Percentiles rank a stretch among this genome's conserved stretches.
These are phyloP conservation scores for Syngnathus typhle DNA, from an alignment of 2,113 vertebrate species.

Conservation along the genomic window DNA sequence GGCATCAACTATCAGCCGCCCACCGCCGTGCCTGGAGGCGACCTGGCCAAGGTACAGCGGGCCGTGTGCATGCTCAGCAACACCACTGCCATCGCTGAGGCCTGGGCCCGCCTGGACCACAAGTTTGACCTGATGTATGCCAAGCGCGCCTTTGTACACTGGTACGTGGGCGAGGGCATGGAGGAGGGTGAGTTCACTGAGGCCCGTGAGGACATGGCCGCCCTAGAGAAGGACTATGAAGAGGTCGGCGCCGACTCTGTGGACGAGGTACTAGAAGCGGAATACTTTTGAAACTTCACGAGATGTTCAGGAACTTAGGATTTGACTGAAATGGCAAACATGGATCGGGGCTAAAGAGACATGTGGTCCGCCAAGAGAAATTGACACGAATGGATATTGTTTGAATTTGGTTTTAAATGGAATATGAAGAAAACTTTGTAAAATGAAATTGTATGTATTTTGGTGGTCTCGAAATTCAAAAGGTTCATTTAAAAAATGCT, in stretches of 20 bases:
- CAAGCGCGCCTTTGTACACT: slow-evolving; percentile 78
- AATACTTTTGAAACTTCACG: neutral
- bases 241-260: slow-evolving; percentile 78
- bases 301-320: neutral
- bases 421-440: neutral
- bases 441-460: no score
- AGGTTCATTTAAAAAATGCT: no score
- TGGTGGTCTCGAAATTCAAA: no score
- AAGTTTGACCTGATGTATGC: slow-evolving; percentile 80
- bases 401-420: neutral
- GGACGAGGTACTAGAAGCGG: neutral
- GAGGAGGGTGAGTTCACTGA: slow-evolving; percentile 81
- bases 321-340: neutral
- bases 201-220: slow-evolving; percentile 78
- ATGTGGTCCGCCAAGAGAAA: neutral
- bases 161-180: slow-evolving; percentile 81
- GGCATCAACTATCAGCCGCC: slow-evolving; percentile 70
- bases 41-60: slow-evolving; percentile 78
- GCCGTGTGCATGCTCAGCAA: slow-evolving; percentile 79
- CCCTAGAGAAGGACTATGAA: slow-evolving; percentile 81
- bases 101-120: slow-evolving; percentile 79
- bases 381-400: neutral
- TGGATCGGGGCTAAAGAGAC: neutral
- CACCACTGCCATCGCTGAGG: slow-evolving; percentile 77
- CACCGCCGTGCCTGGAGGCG: slow-evolving; percentile 74